Conservation (phyloP, 1,140 invertebrate species). For the Thrips palmi region DNA sequence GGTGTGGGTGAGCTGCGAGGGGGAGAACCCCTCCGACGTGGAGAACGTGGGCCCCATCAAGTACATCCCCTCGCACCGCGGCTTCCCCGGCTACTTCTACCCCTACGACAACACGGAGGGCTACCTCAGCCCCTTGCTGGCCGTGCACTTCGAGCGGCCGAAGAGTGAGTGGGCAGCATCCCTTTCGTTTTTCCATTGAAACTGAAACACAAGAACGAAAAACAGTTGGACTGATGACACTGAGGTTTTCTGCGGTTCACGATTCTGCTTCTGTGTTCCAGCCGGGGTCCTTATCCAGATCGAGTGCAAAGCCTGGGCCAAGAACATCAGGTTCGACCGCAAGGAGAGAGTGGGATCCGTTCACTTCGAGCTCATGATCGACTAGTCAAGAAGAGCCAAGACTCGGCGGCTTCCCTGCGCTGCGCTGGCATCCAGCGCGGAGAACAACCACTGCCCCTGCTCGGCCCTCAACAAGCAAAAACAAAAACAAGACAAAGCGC, state of each 20-base stretch:
- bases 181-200: too few relatives aligned
- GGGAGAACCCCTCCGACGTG: slow-evolving; percentile 32
- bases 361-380: slow-evolving; percentile 76
- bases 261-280: slow-evolving; percentile 31
- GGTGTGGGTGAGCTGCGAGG: slow-evolving; percentile 33
- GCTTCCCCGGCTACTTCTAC: slow-evolving; percentile 24
- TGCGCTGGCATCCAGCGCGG: too few relatives aligned
- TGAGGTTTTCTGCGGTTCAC: too few relatives aligned
- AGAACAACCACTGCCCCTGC: too few relatives aligned
- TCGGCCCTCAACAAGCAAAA: too few relatives aligned
- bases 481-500: too few relatives aligned
- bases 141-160: slow-evolving; percentile 29
- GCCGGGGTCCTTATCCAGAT: slow-evolving; percentile 73
- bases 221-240: too few relatives aligned
- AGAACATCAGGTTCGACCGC: slow-evolving; percentile 62
- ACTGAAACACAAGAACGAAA: too few relatives aligned
- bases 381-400: too few relatives aligned
- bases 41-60: slow-evolving; percentile 32
- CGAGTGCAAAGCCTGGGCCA: slow-evolving; percentile 79
- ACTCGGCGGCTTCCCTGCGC: too few relatives aligned
- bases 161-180: slow-evolving; percentile 19
- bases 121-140: slow-evolving; percentile 36
- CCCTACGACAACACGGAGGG: slow-evolving; percentile 25
- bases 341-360: slow-evolving; percentile 65
- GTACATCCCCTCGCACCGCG: slow-evolving; percentile 24